Evolutionary conservation across 2,113 vertebrate species (phyloP).

Genomic region (Junco hyemalis): DNA sequence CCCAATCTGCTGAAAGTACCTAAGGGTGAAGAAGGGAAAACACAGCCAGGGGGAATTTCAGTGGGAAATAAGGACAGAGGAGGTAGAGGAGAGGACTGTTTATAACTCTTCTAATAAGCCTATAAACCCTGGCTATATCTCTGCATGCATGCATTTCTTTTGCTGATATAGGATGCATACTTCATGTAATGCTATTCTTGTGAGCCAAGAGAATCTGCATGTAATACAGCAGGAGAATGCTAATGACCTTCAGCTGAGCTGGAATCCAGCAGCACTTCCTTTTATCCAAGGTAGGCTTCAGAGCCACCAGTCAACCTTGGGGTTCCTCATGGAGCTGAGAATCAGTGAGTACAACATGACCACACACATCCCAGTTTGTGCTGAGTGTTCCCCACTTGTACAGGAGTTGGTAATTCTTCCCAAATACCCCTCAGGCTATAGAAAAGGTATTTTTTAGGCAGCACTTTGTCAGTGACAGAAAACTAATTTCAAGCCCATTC

Average conservation of each 20-base stretch:
- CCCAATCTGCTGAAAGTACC: conserved; percentile 31
- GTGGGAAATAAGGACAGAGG: neutral
- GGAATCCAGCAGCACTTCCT: neutral
- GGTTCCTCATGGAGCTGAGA: neutral
- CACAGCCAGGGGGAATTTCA: conserved; percentile 51
- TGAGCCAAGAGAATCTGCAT: conserved; percentile 59
- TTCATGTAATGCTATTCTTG: conserved; percentile 44
- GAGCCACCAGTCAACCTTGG: neutral
- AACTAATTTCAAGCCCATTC: neutral
- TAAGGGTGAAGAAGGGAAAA: conserved; percentile 26
- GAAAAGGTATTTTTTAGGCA: conserved; percentile 1
- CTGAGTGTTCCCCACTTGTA: neutral
- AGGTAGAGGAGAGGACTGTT: neutral
- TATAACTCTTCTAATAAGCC: conserved; percentile 29
- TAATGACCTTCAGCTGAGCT: conserved; percentile 32
- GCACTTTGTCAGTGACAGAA: neutral
- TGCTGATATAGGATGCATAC: conserved; percentile 20
- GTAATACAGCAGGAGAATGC: conserved; percentile 55
- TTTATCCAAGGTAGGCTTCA: conserved; percentile 24
- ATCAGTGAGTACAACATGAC: neutral
- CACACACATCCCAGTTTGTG: neutral
- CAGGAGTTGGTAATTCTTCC: neutral
- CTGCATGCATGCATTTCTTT: conserved; percentile 20
- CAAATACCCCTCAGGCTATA: neutral
- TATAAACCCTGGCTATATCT: conserved; percentile 6